Conservation (phyloP, 37 sponge, comb jelly and placozoan genomes). For the Hormiphora californensis region DNA sequence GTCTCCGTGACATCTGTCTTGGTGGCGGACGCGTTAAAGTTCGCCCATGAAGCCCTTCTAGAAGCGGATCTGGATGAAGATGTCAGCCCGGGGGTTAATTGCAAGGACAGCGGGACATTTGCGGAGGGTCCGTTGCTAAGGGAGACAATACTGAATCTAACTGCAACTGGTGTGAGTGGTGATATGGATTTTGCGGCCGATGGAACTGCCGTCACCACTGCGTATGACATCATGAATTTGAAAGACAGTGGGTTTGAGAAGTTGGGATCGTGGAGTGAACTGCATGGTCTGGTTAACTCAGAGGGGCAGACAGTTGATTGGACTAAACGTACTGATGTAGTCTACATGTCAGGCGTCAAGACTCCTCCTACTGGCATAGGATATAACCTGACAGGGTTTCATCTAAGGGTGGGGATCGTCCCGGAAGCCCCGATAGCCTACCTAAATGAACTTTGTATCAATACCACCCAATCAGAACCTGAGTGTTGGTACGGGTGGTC, state of each 20-base stretch:
- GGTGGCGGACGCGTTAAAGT: neutral
- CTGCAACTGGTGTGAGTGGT: too few relatives aligned
- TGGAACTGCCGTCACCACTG: too few relatives aligned
- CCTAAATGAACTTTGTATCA: neutral
- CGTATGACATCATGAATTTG: slow-evolving; percentile 15
- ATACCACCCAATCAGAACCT: neutral
- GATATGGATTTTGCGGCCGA: too few relatives aligned
- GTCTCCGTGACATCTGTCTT: neutral
- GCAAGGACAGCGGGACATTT: too few relatives aligned
- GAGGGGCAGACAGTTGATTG: neutral
- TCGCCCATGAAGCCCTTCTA: neutral
- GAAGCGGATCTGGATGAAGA: neutral
- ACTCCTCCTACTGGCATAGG: neutral
- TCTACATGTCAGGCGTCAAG: neutral
- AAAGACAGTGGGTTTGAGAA: neutral
- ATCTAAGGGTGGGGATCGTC: neutral
- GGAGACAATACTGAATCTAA: too few relatives aligned
- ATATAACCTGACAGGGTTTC: neutral
- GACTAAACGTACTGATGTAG: neutral
- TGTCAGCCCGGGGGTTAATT: too few relatives aligned
- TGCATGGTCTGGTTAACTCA: neutral
- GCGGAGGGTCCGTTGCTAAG: too few relatives aligned
- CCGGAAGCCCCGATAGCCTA: neutral
- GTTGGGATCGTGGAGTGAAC: neutral
- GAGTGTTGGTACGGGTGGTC: slow-evolving; percentile 14